Evolutionary conservation across 2,888 invertebrate genomes (phyloP), one percentile per base, ranked within the genome.

Genomic region (Acrobasis repandana): DNA sequence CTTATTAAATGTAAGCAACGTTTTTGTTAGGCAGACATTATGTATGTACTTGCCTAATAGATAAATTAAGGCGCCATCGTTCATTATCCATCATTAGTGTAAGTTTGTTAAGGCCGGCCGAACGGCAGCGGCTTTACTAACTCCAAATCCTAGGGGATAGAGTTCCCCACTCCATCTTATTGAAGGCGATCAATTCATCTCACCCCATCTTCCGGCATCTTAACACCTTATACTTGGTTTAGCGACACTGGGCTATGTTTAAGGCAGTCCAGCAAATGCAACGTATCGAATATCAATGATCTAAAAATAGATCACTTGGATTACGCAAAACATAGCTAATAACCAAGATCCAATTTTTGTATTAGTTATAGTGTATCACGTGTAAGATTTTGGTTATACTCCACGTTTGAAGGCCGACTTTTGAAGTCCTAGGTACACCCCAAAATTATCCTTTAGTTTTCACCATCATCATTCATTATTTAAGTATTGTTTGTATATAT

Each of bases 141-240:
- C 72, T 76, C 74, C 64, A 69, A 68, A 69, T 72, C 82, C 79
- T 78, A 63, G 71, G 79, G 84, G 86, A 86, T 86, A 79, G 79
- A 81, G 79, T 85, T 85, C 75, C 80, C 73, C 80, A 78, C 80
- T 85, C 83, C 78, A 84, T 85, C 85, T 85, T 81, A 81, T 72
- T 75, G 70, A 67, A 72, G 71, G 68, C 79, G 76, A 82, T 81
- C 83, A 80, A 81, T 84, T 88, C 80, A 83, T 83, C 83, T 83
- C 80, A 77, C 76, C 78, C 76, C 75, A 73, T 78, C 80, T 82
- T 79, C 83, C 84, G 86, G 75, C 78, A 69, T 80, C 72, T 77
- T 75, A 75, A 75, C 80, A 78, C 77, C 73, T 54, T 54, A 36
- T 36, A 54, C 20, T 38, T 50, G 28, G 28, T 50, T 50, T 8